phyloP scores from a whole-genome alignment of 2,797 vertebrate genomes.

The Hemitrygon akajei region DNA sequence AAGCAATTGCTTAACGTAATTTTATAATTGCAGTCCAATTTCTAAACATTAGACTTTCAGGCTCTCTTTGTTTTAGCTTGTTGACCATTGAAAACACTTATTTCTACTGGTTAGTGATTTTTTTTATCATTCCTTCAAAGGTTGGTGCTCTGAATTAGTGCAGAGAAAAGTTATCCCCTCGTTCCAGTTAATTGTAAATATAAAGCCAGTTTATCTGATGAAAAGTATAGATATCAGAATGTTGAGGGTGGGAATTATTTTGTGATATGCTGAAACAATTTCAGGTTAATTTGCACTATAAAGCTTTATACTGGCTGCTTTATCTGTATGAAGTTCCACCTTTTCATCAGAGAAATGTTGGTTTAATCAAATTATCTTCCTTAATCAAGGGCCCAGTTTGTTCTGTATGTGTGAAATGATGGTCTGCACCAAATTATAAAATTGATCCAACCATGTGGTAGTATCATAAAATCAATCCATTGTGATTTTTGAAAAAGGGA shows the following conservation, averaged over 20 bases:
- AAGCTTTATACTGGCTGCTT: not conserved
- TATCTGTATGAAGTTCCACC: not conserved
- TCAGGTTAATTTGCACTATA: not conserved
- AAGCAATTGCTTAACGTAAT: too few relatives aligned
- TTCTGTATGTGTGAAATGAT: not conserved
- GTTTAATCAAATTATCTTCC: not conserved
- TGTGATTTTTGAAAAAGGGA: not conserved
- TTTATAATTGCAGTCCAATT: too few relatives aligned
- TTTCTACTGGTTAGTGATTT: not conserved
- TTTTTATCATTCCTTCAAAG: not conserved
- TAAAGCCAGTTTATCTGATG: not conserved
- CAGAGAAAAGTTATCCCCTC: not conserved
- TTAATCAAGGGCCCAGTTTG: not conserved
- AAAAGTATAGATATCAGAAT: not conserved
- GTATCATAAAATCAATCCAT: not conserved
- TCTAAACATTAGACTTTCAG: not conserved
- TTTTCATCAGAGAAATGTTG: not conserved
- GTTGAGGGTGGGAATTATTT: not conserved
- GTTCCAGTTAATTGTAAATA: not conserved
- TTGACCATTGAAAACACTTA: not conserved
- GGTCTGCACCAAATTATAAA: not conserved
- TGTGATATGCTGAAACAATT: not conserved
- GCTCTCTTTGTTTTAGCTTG: not conserved
- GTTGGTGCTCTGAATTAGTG: not conserved
- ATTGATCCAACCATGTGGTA: not conserved